Base-by-base conservation (phyloP, 2,113 vertebrate species). In the Ictidomys tridecemlineatus region DNA sequence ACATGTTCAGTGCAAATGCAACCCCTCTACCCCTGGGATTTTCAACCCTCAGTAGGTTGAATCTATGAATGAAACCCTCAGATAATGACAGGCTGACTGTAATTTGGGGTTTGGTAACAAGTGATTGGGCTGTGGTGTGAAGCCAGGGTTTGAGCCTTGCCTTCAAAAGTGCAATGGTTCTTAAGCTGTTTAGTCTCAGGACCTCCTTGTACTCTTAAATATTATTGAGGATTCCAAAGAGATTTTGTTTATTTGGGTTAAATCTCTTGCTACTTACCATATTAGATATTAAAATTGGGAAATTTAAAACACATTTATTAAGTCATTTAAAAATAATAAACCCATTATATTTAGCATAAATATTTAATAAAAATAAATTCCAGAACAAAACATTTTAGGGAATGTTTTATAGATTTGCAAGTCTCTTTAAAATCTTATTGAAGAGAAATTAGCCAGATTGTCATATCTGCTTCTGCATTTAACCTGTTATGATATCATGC, bases 231-330 rank as follows among this genome's bases (percentile, higher is more conserved):
- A 37, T 0, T 53, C 61, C 17, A 70, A 84, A 91, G 72, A 85
- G 56, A 56, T 89, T 92, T 74, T 91, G 26, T n/a, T 92, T 65
- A 58, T 70, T 65, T 92, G 69, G 11, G 26, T 73, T 93, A 8
- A 20, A 53, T 34, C 37, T 89, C 32, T 69, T 53, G 32, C 12
- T 42, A 13, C 16, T 39, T 69, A 67, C 13, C 22, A 8, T 63
- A 10, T 79, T 69, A 84, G 63, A 45, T 39, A 69, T 24, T 45
- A 72, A 80, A 80, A 24, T 8, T 1, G 58, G 61, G 32, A 74
- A 3, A 73, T 37, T n/a, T 7, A 53, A 91, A 73, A 65, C 63
- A 78, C 28, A 14, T 78, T 51, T 51, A 42, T 67, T 26, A 12
- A 61, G 39, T 74, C 7, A 79, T 56, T 58, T 83, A 77, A 94